A percentile compares a stretch with the other conserved stretches of the same genome.
Conservation (phyloP, 2,797 vertebrate genomes). For the Chaenodraco wilsoni region DNA sequence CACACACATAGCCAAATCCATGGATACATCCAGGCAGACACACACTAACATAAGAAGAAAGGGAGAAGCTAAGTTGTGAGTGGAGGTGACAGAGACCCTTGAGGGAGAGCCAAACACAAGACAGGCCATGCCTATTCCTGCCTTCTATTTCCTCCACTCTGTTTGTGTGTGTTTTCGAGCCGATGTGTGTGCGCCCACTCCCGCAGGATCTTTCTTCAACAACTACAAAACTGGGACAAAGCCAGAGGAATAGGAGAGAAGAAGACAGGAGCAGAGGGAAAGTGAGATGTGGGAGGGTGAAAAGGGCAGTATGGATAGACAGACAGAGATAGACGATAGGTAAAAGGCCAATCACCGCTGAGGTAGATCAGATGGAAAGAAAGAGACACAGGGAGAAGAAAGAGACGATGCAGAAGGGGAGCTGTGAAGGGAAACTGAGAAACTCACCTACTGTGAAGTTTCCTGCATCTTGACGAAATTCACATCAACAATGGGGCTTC, state of each 20-base stretch:
- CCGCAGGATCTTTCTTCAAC: constrained; percentile 73
- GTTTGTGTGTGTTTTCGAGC: constrained; percentile 25
- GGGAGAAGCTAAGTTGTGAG: constrained; percentile 49
- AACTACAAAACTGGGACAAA: constrained; percentile 76
- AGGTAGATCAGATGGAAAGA: constrained; percentile 23
- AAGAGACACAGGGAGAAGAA: constrained; percentile 16
- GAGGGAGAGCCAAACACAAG: constrained; percentile 52
- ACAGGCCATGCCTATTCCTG: constrained; percentile 59
- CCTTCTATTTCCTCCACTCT: constrained; percentile 43
- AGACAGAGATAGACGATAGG: constrained; percentile 27
- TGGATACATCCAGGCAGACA: neutral
- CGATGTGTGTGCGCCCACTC: constrained; percentile 42
- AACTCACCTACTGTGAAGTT: constrained; percentile 31
- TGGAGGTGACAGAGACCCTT: constrained; percentile 60
- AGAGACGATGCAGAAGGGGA: neutral
- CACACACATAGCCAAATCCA: constrained; percentile 13
- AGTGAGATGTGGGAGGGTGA: constrained; percentile 45
- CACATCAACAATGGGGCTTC: constrained; percentile 38
- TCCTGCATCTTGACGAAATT: constrained; percentile 38
- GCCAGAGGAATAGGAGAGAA: constrained; percentile 45
- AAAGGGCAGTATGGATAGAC: constrained; percentile 42
- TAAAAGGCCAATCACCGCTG: constrained; percentile 40
- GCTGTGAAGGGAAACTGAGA: constrained; percentile 7
- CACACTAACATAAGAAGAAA: constrained; percentile 24
- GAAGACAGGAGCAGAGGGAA: constrained; percentile 27